Evolutionary conservation across 2,888 invertebrate species (phyloP), one percentile per base, ranked within the genome.

Genomic region (Chymomyza caudatula): DNA sequence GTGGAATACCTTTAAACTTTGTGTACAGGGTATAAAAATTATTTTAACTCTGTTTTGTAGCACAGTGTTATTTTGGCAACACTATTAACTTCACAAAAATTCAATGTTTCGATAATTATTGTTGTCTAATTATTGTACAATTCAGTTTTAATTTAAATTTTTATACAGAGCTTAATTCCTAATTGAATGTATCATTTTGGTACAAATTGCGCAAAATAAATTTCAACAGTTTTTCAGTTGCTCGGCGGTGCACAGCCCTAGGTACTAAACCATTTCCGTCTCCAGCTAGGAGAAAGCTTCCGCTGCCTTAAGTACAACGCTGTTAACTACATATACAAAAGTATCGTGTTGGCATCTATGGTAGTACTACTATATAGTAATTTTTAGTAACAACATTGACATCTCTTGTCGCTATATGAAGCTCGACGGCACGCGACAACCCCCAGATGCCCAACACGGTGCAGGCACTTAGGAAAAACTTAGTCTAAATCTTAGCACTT

Each of bases 271-370:
- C 44, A 42, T n/a, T 15, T 20, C 15, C 5, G 29, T 20, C 20
- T 51, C 23, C 13, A 20, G 20, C 57, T 68, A 37, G 29, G 11
- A 37, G 29, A 37, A 0, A 8, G 11, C 55, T 49, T 29, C 52
- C 51, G 47, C 57, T 66, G 61, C 54, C 58, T 65, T 56, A 51
- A 71, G 57, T 71, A 69, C 70, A 63, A 51, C 63, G 69, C 47
- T 69, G 57, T 84, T 85, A 79, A 79, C 85, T 79, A 79, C 79
- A 79, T 4, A 47, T 47, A 66, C 42, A 61, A 64, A 56, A 54
- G 56, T 55, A 55, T 69, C 64, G 63, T 65, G 64, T 47, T 60
- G 61, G 55, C 72, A 65, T 69, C 67, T 67, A 37, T 55, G 55
- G 42, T 54, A 73, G 42, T 54, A 73, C 69, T 60, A 62, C 29